Conservation (phyloP, 2,888 invertebrate species). For the Lithodes maja region DNA sequence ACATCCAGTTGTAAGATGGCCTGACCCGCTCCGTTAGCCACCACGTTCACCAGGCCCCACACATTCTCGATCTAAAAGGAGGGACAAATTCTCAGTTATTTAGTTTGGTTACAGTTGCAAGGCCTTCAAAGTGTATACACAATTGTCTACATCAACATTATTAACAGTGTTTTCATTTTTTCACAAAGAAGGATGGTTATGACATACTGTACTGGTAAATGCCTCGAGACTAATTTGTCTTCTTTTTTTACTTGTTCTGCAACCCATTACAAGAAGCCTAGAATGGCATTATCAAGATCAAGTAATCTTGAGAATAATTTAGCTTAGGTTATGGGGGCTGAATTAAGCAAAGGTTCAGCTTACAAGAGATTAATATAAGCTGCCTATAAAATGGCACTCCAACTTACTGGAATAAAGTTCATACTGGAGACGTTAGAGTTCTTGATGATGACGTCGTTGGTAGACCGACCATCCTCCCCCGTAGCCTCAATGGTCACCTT, state of each 20-base stretch:
- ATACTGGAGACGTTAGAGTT: slow-evolving; percentile 60
- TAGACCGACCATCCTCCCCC: slow-evolving; percentile 72
- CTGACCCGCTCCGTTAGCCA: slow-evolving; percentile 77
- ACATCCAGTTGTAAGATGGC: slow-evolving; percentile 78
- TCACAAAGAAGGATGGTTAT: too few species aligned
- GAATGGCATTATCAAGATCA: too few species aligned
- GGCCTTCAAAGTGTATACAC: background rate
- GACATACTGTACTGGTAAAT: too few species aligned
- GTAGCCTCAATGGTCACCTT: slow-evolving; percentile 73
- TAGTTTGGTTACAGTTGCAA: background rate
- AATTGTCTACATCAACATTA: background rate
- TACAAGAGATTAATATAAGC: background rate
- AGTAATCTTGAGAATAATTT: too few species aligned
- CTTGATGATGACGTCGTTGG: slow-evolving; percentile 57
- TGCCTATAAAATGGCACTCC: too few species aligned
- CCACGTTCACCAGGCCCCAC: slow-evolving; percentile 75
- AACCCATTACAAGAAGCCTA: too few species aligned
- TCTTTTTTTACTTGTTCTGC: too few species aligned
- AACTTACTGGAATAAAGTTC: slow-evolving; percentile 59
- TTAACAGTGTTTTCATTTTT: too few species aligned
- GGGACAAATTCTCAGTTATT: background rate
- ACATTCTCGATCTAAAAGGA: slow-evolving; percentile 61
- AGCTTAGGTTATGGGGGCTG: too few species aligned
- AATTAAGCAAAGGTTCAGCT: too few species aligned
- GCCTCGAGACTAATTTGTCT: too few species aligned